These are phyloP conservation scores for Sebastes reedi DNA, from an alignment of 2,797 vertebrate species.

Conservation along the genomic window DNA sequence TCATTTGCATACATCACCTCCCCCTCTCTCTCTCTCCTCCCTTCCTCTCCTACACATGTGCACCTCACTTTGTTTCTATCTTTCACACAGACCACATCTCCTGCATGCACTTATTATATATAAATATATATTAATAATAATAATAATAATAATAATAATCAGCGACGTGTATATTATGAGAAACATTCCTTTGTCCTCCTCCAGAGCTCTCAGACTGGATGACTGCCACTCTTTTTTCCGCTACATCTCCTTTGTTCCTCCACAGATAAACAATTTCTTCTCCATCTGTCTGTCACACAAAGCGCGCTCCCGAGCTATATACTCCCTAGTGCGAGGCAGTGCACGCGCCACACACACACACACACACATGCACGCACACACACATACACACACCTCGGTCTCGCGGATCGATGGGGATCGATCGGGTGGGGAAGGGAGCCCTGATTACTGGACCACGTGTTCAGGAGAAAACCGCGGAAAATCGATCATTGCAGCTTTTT, in stretches of 20 bases:
- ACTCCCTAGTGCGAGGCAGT: constrained; percentile 26
- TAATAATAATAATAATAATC: background rate
- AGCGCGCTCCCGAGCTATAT: constrained; percentile 61
- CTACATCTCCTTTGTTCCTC: constrained; percentile 72
- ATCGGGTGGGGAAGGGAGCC: constrained; percentile 87
- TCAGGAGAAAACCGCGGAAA: constrained; percentile 87
- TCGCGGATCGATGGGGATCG: constrained; percentile 83
- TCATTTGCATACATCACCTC: constrained; percentile 84
- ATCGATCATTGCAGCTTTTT: constrained; percentile 90
- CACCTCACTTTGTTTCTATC: background rate
- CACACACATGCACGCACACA: constrained; percentile 36
- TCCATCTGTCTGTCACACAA: constrained; percentile 75
- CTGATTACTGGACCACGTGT: constrained; percentile 90
- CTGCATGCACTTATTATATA: background rate
- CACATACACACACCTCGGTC: constrained; percentile 64
- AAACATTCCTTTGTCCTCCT: constrained; percentile 18
- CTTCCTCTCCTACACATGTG: background rate
- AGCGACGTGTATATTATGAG: background rate
- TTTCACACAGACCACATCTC: background rate
- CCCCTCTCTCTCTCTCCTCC: constrained; percentile 34
- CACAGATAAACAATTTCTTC: constrained; percentile 78
- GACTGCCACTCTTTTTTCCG: constrained; percentile 40
- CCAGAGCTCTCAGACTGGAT: constrained; percentile 30
- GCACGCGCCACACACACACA: constrained; percentile 20
- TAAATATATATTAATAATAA: background rate